Conservation (phyloP, 2,888 invertebrate species). For the Pecten maximus region DNA sequence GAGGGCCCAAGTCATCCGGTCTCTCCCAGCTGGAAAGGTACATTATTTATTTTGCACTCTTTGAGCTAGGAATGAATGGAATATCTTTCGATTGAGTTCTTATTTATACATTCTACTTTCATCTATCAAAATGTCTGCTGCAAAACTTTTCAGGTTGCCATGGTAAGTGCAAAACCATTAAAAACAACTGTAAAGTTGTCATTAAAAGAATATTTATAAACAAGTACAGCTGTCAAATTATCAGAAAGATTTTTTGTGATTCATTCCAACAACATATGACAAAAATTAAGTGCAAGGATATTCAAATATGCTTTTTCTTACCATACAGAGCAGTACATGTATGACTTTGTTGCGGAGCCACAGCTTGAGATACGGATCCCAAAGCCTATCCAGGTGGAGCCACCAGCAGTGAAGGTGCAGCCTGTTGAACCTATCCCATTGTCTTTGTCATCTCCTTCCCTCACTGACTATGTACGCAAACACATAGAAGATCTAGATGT, state of each 20-base stretch:
- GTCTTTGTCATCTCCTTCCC: constrained; percentile 67
- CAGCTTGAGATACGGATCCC: background rate
- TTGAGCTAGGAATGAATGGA: too few species aligned
- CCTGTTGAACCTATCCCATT: constrained; percentile 14
- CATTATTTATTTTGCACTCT: background rate
- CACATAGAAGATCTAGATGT: constrained; percentile 50
- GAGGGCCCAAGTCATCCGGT: constrained; percentile 47
- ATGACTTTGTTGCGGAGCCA: constrained; percentile 17
- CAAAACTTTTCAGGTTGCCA: too few species aligned
- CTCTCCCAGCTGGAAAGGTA: background rate
- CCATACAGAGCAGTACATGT: constrained; percentile 5
- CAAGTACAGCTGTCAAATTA: background rate
- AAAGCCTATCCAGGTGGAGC: background rate
- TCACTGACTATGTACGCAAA: constrained; percentile 65
- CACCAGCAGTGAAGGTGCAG: background rate
- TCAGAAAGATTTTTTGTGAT: too few species aligned
- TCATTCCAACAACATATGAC: too few species aligned
- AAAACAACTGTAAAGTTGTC: too few species aligned
- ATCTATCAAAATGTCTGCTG: too few species aligned
- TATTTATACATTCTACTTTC: too few species aligned
- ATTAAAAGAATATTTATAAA: background rate
- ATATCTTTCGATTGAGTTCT: too few species aligned
- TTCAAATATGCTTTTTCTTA: background rate
- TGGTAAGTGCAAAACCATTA: too few species aligned
- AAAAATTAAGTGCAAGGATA: background rate